Evolutionary conservation across 2,113 vertebrate genomes (phyloP).

Genomic region (Misgurnus anguillicaudatus): DNA sequence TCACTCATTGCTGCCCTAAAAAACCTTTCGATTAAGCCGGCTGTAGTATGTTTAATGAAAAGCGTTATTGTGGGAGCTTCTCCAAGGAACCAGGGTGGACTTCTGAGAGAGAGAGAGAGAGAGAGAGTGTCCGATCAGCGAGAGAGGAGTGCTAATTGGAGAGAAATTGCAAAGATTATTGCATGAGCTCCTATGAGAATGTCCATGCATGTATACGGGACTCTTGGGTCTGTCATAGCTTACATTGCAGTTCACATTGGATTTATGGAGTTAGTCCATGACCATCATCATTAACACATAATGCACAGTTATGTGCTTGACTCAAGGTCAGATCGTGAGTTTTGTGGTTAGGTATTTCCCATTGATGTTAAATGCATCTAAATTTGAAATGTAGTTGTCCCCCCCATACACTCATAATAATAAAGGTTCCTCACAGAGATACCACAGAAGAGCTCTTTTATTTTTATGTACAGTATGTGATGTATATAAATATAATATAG

Average conservation of each 20-base stretch:
- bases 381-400: not conserved
- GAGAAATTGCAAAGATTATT: slow-evolving; percentile 37
- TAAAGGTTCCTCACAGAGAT: not conserved
- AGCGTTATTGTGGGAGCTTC: slow-evolving; percentile 31
- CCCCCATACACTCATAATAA: not conserved
- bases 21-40: not conserved
- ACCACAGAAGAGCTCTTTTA: no score
- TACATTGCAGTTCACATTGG: not conserved
- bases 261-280: not conserved
- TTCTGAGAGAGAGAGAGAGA: not conserved
- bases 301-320: not conserved
- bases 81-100: slow-evolving; percentile 17
- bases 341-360: not conserved
- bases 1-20: not conserved
- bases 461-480: no score
- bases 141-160: slow-evolving; percentile 40
- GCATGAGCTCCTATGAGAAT: slow-evolving; percentile 25
- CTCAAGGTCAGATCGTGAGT: not conserved
- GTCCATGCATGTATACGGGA: not conserved
- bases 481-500: no score
- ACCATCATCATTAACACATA: slow-evolving; percentile 8
- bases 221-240: not conserved
- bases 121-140: slow-evolving; percentile 31
- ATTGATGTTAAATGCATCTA: not conserved
- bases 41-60: slow-evolving; percentile 35